Conservation (phyloP, 2,113 vertebrate genomes). For the Cyanocitta stelleri region DNA sequence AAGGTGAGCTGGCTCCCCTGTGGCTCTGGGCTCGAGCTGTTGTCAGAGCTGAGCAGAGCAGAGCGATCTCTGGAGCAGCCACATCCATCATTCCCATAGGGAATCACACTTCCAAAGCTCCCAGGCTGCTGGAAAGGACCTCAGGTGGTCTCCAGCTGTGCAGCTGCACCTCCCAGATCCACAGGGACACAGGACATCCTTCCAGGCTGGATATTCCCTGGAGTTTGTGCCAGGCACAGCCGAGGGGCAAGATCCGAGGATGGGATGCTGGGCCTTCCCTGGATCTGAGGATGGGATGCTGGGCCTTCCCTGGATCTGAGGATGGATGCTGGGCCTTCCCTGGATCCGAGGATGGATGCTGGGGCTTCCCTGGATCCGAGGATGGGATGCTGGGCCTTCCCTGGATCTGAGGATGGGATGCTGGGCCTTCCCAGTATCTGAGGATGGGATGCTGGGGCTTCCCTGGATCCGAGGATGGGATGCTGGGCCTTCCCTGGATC, state of each 20-base stretch:
- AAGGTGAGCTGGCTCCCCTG: slow-evolving; percentile 37
- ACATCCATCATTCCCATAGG: neutral
- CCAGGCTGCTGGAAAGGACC: neutral
- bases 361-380: fast-evolving
- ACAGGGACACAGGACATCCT: neutral
- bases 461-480: neutral
- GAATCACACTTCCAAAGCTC: neutral
- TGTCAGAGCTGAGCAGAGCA: neutral
- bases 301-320: too few relatives aligned
- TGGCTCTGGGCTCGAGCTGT: neutral
- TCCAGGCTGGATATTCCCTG: neutral
- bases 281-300: too few relatives aligned
- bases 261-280: fast-evolving
- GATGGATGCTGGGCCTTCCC: too few relatives aligned
- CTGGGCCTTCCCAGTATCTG: fast-evolving
- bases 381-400: neutral
- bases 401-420: neutral
- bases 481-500: too few relatives aligned
- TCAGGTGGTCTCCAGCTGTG: fast-evolving
- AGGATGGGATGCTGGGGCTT: neutral
- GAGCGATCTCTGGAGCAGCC: neutral
- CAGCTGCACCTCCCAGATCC: fast-evolving
- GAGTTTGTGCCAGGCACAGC: neutral
- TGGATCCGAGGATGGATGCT: neutral
- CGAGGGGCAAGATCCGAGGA: fast-evolving